phyloP scores from a whole-genome alignment of 2,113 vertebrate species.

The Tyrannus savana region DNA sequence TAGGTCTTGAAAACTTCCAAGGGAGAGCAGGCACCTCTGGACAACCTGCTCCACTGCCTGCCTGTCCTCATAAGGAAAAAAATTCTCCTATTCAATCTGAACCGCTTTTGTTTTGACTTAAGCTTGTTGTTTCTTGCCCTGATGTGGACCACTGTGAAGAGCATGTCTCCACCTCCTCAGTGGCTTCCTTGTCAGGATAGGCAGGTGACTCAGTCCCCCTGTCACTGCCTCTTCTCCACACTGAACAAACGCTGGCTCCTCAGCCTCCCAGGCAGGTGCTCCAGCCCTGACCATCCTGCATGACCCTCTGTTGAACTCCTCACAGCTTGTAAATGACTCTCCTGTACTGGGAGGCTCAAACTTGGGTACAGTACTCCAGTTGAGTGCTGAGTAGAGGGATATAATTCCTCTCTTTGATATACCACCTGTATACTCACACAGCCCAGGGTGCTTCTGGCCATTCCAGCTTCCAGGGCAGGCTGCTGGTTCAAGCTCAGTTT shows the following conservation, averaged over 20 bases:
- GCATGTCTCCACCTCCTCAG: not conserved
- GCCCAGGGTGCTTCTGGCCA: not conserved
- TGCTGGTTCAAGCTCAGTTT: not conserved
- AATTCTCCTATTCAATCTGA: not conserved
- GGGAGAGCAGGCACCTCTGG: not conserved
- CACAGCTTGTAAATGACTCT: not conserved
- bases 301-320: not conserved
- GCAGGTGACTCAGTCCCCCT: not conserved
- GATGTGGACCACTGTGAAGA: rapidly evolving
- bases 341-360: not conserved
- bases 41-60: not conserved
- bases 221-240: not conserved
- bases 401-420: not conserved
- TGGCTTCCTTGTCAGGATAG: not conserved
- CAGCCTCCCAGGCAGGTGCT: not conserved
- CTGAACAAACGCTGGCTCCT: not conserved
- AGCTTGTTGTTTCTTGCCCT: not conserved
- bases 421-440: too few species aligned
- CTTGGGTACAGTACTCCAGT: not conserved
- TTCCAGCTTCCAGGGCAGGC: not conserved
- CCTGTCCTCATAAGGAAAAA: not conserved
- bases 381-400: not conserved
- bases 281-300: not conserved
- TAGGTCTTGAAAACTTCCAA: not conserved
- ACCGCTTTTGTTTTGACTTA: not conserved